Conservation (phyloP, 2,113 vertebrate genomes). For the Saccopteryx bilineata region DNA sequence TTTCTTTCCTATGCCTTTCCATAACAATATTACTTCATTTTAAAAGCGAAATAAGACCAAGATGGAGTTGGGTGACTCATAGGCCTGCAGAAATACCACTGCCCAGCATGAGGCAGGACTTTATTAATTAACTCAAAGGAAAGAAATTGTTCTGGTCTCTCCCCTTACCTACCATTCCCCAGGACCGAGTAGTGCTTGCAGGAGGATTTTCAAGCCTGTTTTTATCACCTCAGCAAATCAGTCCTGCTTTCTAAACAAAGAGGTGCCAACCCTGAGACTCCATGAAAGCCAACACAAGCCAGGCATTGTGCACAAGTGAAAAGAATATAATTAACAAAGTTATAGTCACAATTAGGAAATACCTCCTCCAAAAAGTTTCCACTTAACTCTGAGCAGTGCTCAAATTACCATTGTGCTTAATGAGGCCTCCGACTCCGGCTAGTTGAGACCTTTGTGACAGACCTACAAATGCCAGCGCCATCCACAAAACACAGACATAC, state of each 20-base stretch:
- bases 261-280: conserved; percentile 55
- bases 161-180: neutral
- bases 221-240: conserved; percentile 53
- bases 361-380: conserved; percentile 61
- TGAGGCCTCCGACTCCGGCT: neutral
- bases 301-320: conserved; percentile 56
- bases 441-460: neutral
- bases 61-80: neutral
- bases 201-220: neutral
- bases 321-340: conserved; percentile 66
- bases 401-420: conserved; percentile 59
- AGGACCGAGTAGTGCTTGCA: neutral
- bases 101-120: neutral
- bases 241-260: conserved; percentile 62
- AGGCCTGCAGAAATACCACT: neutral
- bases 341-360: conserved; percentile 70
- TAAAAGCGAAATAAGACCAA: neutral
- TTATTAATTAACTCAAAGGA: conserved; percentile 33
- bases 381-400: neutral
- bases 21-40: conserved; percentile 34
- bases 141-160: neutral
- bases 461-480: neutral
- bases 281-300: conserved; percentile 57
- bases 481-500: neutral
- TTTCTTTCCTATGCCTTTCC: neutral